Evolutionary conservation across 2,888 invertebrate genomes (phyloP), one percentile per base, ranked within the genome.

Genomic region (Apodemia hepburni): DNA sequence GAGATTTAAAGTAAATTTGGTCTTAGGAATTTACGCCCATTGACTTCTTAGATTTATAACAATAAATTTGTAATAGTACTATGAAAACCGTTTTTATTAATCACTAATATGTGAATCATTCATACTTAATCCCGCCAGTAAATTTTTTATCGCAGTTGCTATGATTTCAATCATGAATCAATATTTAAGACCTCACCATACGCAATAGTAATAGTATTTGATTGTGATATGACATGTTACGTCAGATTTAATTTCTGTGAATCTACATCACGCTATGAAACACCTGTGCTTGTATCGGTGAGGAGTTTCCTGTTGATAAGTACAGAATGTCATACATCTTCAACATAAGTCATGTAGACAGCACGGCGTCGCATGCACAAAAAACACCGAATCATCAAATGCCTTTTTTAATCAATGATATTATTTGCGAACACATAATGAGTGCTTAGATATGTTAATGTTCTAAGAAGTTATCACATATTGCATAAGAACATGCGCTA

Each of bases 251-350:
- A 67, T 67, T 84, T 85, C 85, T 74, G 67, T 79, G 85, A 80
- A 82, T 70, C 70, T 63, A 68, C 68, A 68, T 70, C 70, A 67
- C 61, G 65, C 51, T 54, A 71, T 66, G 69, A 69, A 69, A 75
- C 82, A 84, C 82, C 81, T 81, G 84, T 69, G 66, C 73, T 75
- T 54, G 71, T 72, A 78, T 82, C 81, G 82, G 80, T 76, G 65
- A 45, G 64, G 69, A 69, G 78, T 79, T 80, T 85, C 85, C 85
- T 82, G 84, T 78, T 75, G 81, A 82, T 85, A 81, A 74, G 62
- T 47, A 63, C 59, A 66, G 67, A 65, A 65, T 61, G 63, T 59
- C 65, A 68, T 63, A 68, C 62, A 60, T 65, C 70, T 69, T 71
- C 73, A 67, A 72, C 71, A 71, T 51, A 59, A 61, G 51, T 51